Percentiles rank a stretch among this genome's conserved stretches.
phyloP scores from a whole-genome alignment of 1,140 invertebrate species.

The Thereuonema tuberculata region DNA sequence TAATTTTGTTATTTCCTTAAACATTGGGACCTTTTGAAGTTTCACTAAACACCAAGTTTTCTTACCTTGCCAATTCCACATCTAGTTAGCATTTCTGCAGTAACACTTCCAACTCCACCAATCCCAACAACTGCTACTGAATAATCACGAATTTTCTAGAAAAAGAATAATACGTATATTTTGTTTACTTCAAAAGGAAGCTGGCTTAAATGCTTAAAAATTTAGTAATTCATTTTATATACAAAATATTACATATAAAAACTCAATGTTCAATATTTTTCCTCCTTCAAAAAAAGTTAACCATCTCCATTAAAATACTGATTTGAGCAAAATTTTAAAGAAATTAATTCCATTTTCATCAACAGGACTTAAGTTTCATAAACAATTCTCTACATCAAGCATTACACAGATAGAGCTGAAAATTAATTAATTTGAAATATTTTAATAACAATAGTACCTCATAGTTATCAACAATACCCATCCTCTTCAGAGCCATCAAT shows the following conservation, averaged over 20 bases:
- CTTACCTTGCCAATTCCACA: slow-evolving; percentile 93
- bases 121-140: slow-evolving; percentile 94
- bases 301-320: too few species aligned
- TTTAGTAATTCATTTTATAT: too few species aligned
- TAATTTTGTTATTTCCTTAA: too few species aligned
- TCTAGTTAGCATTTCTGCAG: slow-evolving; percentile 93
- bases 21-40: too few species aligned
- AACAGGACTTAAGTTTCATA: too few species aligned
- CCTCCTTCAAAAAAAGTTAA: too few species aligned
- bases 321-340: too few species aligned
- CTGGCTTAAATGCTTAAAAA: slow-evolving; percentile 2
- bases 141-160: slow-evolving; percentile 64
- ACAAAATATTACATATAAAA: slow-evolving; percentile 8
- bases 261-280: slow-evolving; percentile 9
- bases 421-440: too few species aligned
- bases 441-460: slow-evolving; percentile 47
- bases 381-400: too few species aligned
- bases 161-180: slow-evolving; percentile 11
- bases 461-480: slow-evolving; percentile 99
- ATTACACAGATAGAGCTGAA: too few species aligned
- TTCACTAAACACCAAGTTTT: too few species aligned
- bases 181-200: slow-evolving; percentile 6
- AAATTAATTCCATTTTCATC: too few species aligned
- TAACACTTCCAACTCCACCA: slow-evolving; percentile 96
- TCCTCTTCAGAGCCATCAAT: slow-evolving; percentile 93